Base-by-base conservation (phyloP, 2,113 vertebrate species). In the Eolophus roseicapilla region DNA sequence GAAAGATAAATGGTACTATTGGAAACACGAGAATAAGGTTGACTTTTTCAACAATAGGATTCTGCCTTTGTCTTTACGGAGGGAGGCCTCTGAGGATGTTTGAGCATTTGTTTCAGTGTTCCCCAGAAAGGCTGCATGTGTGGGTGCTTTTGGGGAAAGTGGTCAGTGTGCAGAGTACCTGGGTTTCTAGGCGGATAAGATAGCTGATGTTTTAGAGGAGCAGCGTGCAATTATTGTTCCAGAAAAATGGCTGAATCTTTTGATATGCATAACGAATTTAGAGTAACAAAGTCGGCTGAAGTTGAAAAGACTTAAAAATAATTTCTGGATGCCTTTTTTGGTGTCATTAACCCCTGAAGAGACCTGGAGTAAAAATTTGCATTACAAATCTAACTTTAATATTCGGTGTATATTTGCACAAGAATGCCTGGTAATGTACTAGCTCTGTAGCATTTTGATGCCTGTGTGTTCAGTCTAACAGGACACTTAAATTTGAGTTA, bases 11-110 rank as follows among this genome's bases (percentile, higher is more conserved):
- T 97, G 94, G 96, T 97, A 97, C 96, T 98, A 64, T 97, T 98
- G 96, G 98, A 98, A 97, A 97, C 95, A 94, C 20, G 89, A 97
- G 98, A 98, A 98, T 97, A 98, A 98, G 97, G 96, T 97, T 98
- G 97, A 98, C 97, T 98, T 97, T 97, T 96, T 95, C 96, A 97
- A 98, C 98, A 98, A 98, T 98, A 97, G 98, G 92, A 97, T 98
- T 97, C 96, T 97, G 97, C 96, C 97, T 98, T 98, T 98, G 98
- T 98, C 97, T 98, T 98, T 98, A 80, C 79, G 17, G 96, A 97
- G 96, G 92, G 97, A 98, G 98, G 98, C 98, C 98, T 98, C 97
- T 94, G 93, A 98, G 97, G 98, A 97, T 49, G 87, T 94, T 96
- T 59, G 88, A 97, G 96, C 89, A 3, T 94, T 98, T 97, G 95